These are phyloP conservation scores for Trididemnum nubilum DNA, from an alignment of 23 tunicate genomes.

Conservation along the genomic window DNA sequence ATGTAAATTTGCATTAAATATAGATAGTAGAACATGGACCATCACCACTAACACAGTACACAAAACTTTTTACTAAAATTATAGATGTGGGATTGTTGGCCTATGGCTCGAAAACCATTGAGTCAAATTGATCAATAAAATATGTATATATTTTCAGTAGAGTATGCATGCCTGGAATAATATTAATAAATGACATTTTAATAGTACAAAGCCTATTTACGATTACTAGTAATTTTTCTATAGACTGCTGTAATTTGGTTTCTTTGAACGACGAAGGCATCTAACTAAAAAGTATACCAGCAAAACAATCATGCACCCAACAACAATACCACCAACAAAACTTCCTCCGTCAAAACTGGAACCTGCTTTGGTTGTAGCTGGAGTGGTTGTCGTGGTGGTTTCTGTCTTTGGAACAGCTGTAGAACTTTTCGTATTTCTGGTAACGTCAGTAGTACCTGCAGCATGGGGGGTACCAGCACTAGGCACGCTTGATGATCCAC, in stretches of 20 bases:
- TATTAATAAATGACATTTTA: too few species aligned
- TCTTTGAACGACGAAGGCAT: not conserved
- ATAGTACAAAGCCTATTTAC: too few species aligned
- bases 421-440: not conserved
- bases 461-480: not conserved
- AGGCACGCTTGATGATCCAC: not conserved
- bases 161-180: too few species aligned
- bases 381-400: not conserved
- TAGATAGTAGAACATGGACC: too few species aligned
- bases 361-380: not conserved
- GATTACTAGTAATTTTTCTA: not conserved
- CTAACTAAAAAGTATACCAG: not conserved
- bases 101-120: too few species aligned
- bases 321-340: slow-evolving; percentile 32
- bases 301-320: not conserved
- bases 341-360: slow-evolving; percentile 20
- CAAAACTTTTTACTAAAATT: too few species aligned
- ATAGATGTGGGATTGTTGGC: too few species aligned
- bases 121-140: too few species aligned
- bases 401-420: not conserved
- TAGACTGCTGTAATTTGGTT: slow-evolving; percentile 7
- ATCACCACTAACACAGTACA: too few species aligned
- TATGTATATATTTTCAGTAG: too few species aligned
- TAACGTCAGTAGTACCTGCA: not conserved
- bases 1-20: too few species aligned